These are phyloP conservation scores for Nymphicus hollandicus DNA, from an alignment of 2,113 vertebrate genomes.

Conservation along the genomic window DNA sequence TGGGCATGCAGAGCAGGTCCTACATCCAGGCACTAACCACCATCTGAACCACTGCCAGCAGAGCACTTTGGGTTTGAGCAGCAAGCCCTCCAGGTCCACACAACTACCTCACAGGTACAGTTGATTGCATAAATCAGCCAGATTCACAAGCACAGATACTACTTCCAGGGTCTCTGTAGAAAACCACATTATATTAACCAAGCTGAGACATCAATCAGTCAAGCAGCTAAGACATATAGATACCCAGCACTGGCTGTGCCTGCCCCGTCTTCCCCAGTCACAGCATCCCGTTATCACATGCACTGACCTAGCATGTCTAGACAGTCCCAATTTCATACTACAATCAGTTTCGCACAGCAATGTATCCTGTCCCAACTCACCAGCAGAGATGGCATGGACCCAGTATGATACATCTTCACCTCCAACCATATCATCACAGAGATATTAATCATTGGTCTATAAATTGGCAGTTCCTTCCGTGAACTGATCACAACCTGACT, in stretches of 20 bases:
- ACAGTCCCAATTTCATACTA: not conserved
- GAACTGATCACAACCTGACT: not conserved
- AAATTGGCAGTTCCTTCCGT: not conserved
- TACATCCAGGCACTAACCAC: not conserved
- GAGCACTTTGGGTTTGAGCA: not conserved
- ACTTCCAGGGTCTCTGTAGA: not conserved
- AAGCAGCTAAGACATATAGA: not conserved
- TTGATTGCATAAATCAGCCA: not conserved
- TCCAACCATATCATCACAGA: not conserved
- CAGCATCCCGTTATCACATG: accelerated
- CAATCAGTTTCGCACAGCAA: not conserved
- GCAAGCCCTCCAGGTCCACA: not conserved
- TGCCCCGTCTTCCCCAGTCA: not conserved
- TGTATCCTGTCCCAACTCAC: not conserved
- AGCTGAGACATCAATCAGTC: not conserved
- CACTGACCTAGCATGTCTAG: accelerated
- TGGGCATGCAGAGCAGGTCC: not conserved
- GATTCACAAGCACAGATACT: not conserved
- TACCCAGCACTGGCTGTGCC: not conserved
- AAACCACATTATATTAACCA: not conserved
- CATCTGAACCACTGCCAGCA: not conserved
- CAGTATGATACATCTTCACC: not conserved
- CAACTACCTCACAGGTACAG: not conserved
- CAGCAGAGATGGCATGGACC: accelerated
- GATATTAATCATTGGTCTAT: not conserved